Evolutionary conservation across 30 jellyfish, hydroid and myxozoan species (phyloP).

Genomic region (Aurelia coerulea): DNA sequence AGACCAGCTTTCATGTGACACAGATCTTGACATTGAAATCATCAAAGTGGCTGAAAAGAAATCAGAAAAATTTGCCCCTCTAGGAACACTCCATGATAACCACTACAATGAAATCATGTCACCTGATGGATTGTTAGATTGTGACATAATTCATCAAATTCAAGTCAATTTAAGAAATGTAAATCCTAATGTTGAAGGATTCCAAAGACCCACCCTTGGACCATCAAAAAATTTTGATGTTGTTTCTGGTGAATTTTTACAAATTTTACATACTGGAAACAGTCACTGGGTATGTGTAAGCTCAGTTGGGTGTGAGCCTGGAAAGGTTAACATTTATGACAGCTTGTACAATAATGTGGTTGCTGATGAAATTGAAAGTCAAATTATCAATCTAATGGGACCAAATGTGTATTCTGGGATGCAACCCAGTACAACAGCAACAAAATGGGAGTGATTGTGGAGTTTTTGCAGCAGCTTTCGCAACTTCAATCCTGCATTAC

Average conservation of each 20-base stretch:
- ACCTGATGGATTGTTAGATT: constrained; percentile 42
- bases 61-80: constrained; percentile 45
- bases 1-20: constrained; percentile 13
- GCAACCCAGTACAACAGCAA: background rate
- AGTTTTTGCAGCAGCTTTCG: constrained; percentile 16
- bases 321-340: background rate
- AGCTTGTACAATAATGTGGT: constrained; percentile 26
- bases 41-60: constrained; percentile 27
- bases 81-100: constrained; percentile 25
- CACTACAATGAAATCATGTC: constrained; percentile 23
- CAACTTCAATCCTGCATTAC: constrained; percentile 23
- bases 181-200: constrained; percentile 41
- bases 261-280: constrained; percentile 8
- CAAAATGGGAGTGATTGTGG: constrained; percentile 3
- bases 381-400: background rate
- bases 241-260: constrained; percentile 41
- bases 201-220: constrained; percentile 51
- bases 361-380: background rate
- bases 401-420: background rate
- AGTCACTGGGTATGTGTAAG: constrained; percentile 31
- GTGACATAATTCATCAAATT: constrained; percentile 37
- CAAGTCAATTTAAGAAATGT: constrained; percentile 19
- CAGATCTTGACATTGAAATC: constrained; percentile 18
- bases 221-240: constrained; percentile 31
- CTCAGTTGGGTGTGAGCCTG: constrained; percentile 35